Evolutionary conservation across 2,888 invertebrate genomes (phyloP).

Genomic region (Drosophila multiciliata): DNA sequence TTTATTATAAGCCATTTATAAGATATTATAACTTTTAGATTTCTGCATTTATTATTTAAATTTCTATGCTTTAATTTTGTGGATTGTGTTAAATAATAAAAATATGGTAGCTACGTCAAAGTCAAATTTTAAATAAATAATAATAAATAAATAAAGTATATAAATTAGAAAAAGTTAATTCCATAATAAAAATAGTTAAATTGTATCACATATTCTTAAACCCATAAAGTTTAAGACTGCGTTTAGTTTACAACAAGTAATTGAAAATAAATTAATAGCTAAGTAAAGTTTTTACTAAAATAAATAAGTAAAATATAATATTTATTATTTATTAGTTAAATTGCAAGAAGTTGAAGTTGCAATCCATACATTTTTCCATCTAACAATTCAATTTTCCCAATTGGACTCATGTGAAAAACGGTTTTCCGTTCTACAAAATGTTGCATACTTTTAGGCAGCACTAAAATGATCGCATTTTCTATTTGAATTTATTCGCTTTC

Average conservation of each 20-base stretch:
- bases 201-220: background rate
- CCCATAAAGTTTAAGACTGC: background rate
- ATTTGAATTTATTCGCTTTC: background rate
- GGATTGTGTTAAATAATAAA: background rate
- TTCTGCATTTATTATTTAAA: background rate
- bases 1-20: background rate
- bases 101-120: background rate
- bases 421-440: background rate
- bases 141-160: background rate
- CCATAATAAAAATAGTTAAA: background rate
- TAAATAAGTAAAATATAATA: rapidly evolving
- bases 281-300: background rate
- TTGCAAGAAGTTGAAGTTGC: background rate
- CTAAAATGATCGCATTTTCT: rapidly evolving
- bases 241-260: background rate
- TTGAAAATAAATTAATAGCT: background rate
- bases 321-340: background rate
- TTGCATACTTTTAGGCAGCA: conserved; percentile 54
- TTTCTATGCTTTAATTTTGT: rapidly evolving
- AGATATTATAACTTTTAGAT: background rate
- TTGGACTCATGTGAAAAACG: background rate
- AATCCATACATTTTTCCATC: no score
- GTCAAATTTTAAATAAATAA: background rate
- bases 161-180: background rate
- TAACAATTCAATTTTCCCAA: background rate